Conservation (phyloP, 1,140 invertebrate genomes). For the Bombus breviceps region DNA sequence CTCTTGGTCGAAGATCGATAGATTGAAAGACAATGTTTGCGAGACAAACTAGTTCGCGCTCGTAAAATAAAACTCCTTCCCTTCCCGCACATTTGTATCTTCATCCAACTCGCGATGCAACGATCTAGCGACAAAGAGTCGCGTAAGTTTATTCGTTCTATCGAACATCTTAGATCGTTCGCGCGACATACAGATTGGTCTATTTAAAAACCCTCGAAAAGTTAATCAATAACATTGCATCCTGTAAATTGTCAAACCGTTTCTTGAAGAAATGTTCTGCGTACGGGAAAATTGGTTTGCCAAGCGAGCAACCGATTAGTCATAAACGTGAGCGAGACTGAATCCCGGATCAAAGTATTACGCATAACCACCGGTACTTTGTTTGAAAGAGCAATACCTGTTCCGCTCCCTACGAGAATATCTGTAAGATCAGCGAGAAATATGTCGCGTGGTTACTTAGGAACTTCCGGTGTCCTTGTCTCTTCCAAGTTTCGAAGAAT, state of each 20-base stretch:
- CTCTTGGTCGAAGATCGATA: no score
- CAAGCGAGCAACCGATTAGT: neutral
- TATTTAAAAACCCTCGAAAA: no score
- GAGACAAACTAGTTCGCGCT: no score
- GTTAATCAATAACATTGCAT: no score
- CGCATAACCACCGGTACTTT: neutral
- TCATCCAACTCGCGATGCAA: no score
- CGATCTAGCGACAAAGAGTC: no score
- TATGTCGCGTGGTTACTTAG: neutral
- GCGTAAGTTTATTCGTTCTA: no score
- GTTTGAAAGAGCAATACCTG: neutral
- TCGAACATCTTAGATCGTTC: no score
- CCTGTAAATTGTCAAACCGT: neutral
- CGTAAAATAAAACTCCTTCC: no score
- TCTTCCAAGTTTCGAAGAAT: neutral
- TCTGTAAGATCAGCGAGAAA: neutral
- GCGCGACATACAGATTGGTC: no score
- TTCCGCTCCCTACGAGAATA: neutral
- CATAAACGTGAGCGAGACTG: neutral
- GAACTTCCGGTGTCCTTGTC: neutral
- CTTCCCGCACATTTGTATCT: no score
- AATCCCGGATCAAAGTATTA: neutral
- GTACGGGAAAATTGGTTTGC: neutral
- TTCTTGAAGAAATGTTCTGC: neutral
- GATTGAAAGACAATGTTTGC: no score